These are phyloP conservation scores for Onychostruthus taczanowskii DNA, from an alignment of 2,113 vertebrate genomes.

Conservation along the genomic window DNA sequence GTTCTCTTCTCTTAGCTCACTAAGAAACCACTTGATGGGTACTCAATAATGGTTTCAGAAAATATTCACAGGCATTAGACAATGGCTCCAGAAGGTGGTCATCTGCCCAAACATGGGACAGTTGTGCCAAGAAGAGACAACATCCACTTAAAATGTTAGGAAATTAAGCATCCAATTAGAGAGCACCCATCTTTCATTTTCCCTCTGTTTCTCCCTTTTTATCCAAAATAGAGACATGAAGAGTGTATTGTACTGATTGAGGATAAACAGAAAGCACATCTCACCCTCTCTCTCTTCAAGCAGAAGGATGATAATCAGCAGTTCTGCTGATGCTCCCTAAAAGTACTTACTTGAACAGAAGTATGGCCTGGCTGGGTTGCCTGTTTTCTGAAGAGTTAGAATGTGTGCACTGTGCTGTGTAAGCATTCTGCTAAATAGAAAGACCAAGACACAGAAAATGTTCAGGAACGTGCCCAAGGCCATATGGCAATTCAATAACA, in stretches of 20 bases:
- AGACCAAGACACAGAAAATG: slow-evolving; percentile 1
- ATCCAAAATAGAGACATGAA: background rate
- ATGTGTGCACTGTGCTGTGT: background rate
- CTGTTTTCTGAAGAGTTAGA: background rate
- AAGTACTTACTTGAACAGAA: background rate
- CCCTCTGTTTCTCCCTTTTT: background rate
- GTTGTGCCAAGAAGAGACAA: background rate
- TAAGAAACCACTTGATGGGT: background rate
- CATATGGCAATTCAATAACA: slow-evolving; percentile 27
- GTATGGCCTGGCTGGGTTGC: background rate
- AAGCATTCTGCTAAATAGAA: slow-evolving; percentile 4
- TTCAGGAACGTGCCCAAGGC: slow-evolving; percentile 3
- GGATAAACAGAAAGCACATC: background rate
- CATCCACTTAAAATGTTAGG: background rate
- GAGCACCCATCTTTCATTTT: background rate
- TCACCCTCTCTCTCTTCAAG: background rate
- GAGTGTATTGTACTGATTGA: background rate
- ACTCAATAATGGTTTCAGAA: background rate
- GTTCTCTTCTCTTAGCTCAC: background rate
- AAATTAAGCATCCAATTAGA: background rate
- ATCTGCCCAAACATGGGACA: background rate
- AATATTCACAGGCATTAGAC: background rate
- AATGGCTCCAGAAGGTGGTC: background rate
- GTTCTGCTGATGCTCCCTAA: background rate
- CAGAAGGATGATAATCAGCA: background rate